Evolutionary conservation across 2,888 invertebrate genomes (phyloP).

Genomic region (Listrodromus nycthemerus): DNA sequence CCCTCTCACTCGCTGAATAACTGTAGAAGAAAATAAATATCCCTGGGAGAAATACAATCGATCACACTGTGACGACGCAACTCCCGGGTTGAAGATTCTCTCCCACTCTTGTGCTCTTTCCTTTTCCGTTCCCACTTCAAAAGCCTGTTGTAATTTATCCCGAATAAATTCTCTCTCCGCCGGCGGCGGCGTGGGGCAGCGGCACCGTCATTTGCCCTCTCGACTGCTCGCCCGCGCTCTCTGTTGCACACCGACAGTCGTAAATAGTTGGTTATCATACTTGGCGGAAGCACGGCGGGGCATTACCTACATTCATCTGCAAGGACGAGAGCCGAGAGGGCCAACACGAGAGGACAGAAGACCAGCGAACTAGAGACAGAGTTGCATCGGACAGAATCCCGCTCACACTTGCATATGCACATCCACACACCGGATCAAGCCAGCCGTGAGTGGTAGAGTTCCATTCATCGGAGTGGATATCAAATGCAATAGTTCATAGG

Average conservation of each 20-base stretch:
- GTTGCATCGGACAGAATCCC: conserved; percentile 57
- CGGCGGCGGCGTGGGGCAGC: conserved; percentile 7
- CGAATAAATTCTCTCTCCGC: conserved; percentile 44
- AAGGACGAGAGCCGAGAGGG: conserved; percentile 10
- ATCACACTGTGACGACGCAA: conserved; percentile 17
- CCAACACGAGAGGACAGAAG: conserved; percentile 34
- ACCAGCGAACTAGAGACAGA: conserved; percentile 40
- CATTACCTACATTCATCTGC: conserved; percentile 78
- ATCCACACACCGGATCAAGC: conserved; percentile 72
- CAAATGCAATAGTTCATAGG: conserved; percentile 82
- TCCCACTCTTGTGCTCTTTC: neutral
- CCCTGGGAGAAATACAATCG: conserved; percentile 27
- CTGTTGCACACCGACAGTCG: conserved; percentile 71
- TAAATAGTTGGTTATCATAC: conserved; percentile 84
- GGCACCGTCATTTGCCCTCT: conserved; percentile 27
- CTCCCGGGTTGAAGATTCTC: neutral
- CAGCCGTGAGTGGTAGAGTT: conserved; percentile 70
- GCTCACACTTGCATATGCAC: conserved; percentile 70
- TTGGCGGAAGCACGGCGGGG: conserved; percentile 79
- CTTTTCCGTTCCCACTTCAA: neutral
- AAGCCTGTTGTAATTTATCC: conserved; percentile 55
- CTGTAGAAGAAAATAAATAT: conserved; percentile 1
- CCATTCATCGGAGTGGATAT: conserved; percentile 82
- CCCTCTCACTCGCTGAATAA: conserved; percentile 2
- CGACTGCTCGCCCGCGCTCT: conserved; percentile 15